These are phyloP conservation scores for Trogon surrucura DNA, from an alignment of 2,113 vertebrate species.

Conservation along the genomic window DNA sequence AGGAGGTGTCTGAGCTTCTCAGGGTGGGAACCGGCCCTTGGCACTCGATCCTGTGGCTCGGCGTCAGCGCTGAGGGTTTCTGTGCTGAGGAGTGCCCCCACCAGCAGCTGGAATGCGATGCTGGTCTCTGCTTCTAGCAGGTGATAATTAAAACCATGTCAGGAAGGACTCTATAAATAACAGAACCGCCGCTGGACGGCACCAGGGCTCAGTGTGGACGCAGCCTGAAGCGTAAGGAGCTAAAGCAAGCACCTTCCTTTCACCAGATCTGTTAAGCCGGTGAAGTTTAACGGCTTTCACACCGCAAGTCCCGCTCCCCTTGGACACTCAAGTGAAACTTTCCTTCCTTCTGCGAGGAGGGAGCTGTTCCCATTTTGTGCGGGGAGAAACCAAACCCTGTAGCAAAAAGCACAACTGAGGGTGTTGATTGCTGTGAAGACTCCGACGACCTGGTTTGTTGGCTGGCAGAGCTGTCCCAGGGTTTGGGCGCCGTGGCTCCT, in stretches of 20 bases:
- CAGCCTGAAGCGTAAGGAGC: background rate
- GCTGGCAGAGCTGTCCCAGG: background rate
- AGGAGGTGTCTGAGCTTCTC: background rate
- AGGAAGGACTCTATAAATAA: background rate
- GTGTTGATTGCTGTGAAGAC: background rate
- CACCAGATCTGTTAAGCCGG: background rate
- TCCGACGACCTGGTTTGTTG: background rate
- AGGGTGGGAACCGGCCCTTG: background rate
- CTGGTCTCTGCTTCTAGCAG: background rate
- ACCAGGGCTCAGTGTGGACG: background rate
- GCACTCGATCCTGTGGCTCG: background rate
- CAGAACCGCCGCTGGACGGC: background rate
- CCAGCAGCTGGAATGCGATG: background rate
- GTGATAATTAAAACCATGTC: background rate
- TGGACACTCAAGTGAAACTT: background rate
- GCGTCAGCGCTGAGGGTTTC: background rate
- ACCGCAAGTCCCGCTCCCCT: background rate
- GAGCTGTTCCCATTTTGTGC: background rate
- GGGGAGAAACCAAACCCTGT: background rate
- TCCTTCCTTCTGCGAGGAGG: rapidly evolving
- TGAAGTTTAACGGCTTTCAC: background rate
- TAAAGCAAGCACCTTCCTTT: background rate
- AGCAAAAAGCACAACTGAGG: background rate
- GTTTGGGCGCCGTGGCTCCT: background rate
- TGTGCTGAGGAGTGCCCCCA: rapidly evolving